phyloP scores from a whole-genome alignment of 2,888 invertebrate species.

The Cheilosia grossa region DNA sequence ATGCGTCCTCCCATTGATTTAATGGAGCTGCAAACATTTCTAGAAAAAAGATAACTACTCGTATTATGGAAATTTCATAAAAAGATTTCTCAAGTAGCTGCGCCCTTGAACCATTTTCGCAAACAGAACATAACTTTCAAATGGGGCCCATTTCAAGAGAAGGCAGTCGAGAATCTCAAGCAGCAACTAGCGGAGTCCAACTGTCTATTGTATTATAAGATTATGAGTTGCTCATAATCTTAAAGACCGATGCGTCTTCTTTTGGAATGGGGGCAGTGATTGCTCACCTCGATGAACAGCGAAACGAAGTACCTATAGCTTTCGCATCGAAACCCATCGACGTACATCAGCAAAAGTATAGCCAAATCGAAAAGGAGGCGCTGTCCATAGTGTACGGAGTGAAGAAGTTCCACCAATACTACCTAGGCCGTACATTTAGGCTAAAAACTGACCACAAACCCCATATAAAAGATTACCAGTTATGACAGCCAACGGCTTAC shows the following conservation, averaged over 20 bases:
- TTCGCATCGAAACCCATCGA: slow-evolving; percentile 65
- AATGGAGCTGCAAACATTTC: slow-evolving; percentile 37
- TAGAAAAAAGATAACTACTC: slow-evolving; percentile 16
- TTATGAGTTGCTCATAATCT: slow-evolving; percentile 48
- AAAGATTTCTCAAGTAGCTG: slow-evolving; percentile 18
- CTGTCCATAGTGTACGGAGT: slow-evolving; percentile 49
- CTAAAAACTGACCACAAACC: slow-evolving; percentile 52
- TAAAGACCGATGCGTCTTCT: slow-evolving; percentile 59
- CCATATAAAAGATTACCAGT: slow-evolving; percentile 58
- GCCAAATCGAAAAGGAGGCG: slow-evolving; percentile 65
- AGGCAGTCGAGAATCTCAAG: slow-evolving; percentile 39
- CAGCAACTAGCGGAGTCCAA: slow-evolving; percentile 16
- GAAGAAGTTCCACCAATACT: slow-evolving; percentile 52
- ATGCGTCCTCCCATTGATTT: background rate
- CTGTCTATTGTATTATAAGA: slow-evolving; percentile 53
- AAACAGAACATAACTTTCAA: slow-evolving; percentile 30
- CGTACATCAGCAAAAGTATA: slow-evolving; percentile 48
- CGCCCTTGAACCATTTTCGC: slow-evolving; percentile 4
- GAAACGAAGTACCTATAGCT: slow-evolving; percentile 54
- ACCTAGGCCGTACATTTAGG: slow-evolving; percentile 51
- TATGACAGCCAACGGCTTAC: slow-evolving; percentile 51
- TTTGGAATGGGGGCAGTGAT: slow-evolving; percentile 57
- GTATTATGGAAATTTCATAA: slow-evolving; percentile 30
- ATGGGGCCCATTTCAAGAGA: slow-evolving; percentile 35
- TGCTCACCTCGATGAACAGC: slow-evolving; percentile 44